A percentile compares a stretch with the other conserved stretches of the same genome.
Conservation (phyloP, 37 sponge, comb jelly and placozoan genomes). For the Aplysina aerophoba region DNA sequence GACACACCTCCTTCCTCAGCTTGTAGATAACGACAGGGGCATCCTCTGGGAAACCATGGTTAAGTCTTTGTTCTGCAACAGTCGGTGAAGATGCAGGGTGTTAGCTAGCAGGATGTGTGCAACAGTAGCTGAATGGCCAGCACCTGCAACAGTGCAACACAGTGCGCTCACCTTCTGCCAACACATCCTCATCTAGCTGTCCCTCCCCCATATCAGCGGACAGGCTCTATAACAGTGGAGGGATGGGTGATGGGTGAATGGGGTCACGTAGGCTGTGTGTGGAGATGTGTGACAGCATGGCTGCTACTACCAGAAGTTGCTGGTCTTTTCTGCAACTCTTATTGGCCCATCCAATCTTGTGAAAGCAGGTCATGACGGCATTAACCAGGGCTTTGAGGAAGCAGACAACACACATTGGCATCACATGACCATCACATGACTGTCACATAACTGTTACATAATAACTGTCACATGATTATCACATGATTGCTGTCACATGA, state of each 20-base stretch:
- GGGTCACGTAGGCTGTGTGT: not conserved
- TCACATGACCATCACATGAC: too few species aligned
- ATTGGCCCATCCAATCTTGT: not conserved
- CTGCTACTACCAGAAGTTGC: not conserved
- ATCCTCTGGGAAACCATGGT: slow-evolving; percentile 39
- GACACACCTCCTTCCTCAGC: slow-evolving; percentile 68
- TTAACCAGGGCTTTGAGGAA: too few species aligned
- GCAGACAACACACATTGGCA: too few species aligned
- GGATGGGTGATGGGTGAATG: not conserved
- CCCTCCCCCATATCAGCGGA: slow-evolving; percentile 10
- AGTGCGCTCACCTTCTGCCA: slow-evolving; percentile 53
- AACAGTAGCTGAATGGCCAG: not conserved
- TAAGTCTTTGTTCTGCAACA: slow-evolving; percentile 44
- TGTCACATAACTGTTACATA: too few species aligned
- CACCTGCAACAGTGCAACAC: not conserved
- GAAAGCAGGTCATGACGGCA: too few species aligned
- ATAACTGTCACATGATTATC: too few species aligned
- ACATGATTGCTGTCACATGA: too few species aligned
- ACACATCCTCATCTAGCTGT: slow-evolving; percentile 69
- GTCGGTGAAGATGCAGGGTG: not conserved
- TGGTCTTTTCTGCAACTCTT: not conserved
- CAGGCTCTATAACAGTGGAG: not conserved
- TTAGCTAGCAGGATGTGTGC: not conserved
- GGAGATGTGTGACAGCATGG: not conserved
- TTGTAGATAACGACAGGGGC: slow-evolving; percentile 72